Evolutionary conservation across 2,888 invertebrate genomes (phyloP).

Genomic region (Cremastinae sp.): DNA sequence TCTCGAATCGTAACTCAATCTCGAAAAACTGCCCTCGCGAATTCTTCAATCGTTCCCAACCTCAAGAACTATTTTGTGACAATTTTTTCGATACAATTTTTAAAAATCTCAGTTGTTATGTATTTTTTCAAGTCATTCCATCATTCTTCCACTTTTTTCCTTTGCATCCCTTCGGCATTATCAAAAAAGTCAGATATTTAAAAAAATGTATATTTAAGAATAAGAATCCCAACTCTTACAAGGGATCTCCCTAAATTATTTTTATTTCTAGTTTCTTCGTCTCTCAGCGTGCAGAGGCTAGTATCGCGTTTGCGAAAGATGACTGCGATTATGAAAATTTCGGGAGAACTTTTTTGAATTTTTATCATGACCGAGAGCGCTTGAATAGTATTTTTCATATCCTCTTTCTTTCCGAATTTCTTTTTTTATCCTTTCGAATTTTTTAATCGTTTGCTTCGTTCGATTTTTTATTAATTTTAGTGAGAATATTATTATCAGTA

Average conservation of each 20-base stretch:
- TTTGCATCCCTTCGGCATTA: conserved; percentile 7
- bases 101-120: conserved; percentile 28
- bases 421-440: conserved; percentile 10
- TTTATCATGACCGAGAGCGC: conserved; percentile 53
- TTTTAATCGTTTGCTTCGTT: background rate
- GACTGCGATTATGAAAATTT: conserved; percentile 33
- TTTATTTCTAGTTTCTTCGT: conserved; percentile 25
- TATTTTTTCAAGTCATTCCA: conserved; percentile 11
- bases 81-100: conserved; percentile 37
- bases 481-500: conserved; percentile 19
- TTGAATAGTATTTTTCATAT: conserved; percentile 39
- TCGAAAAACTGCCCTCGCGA: conserved; percentile 28
- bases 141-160: conserved; percentile 4
- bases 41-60: conserved; percentile 19
- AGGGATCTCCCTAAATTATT: conserved; percentile 9
- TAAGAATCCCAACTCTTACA: conserved; percentile 40
- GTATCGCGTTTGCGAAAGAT: conserved; percentile 30
- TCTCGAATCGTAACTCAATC: too few relatives aligned
- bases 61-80: conserved; percentile 1
- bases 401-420: too few relatives aligned
- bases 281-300: conserved; percentile 16
- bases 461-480: conserved; percentile 7
- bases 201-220: conserved; percentile 46
- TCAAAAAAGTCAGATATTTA: conserved; percentile 45
- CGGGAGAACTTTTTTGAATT: conserved; percentile 27